phyloP scores from a whole-genome alignment of 2,797 vertebrate species.

The Enteromius mattozi region DNA sequence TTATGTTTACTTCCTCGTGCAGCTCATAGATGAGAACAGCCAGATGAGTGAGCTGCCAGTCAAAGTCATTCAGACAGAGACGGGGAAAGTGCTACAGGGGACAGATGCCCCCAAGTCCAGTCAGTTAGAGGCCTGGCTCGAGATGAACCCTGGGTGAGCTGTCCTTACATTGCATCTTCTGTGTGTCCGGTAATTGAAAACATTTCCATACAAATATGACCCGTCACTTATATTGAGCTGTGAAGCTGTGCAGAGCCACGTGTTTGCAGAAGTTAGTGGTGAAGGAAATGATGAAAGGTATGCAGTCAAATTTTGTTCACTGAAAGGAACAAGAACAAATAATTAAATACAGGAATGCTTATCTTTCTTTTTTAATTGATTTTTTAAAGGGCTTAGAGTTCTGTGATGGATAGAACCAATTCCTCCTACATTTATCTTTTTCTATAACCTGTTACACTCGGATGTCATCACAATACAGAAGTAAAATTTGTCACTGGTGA shows the following conservation, averaged over 20 bases:
- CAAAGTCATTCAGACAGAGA: conserved; percentile 98
- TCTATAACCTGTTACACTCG: not conserved
- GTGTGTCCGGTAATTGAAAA: conserved; percentile 4
- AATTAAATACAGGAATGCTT: not conserved
- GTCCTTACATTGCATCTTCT: not conserved
- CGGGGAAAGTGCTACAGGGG: conserved; percentile 94
- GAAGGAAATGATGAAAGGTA: not conserved
- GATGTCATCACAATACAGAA: not conserved
- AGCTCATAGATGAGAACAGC: conserved; percentile 98
- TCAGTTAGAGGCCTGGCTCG: conserved; percentile 97
- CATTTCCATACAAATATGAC: conserved; percentile 12
- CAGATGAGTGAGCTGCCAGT: conserved; percentile 99
- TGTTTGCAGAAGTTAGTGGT: not conserved
- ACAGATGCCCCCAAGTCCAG: conserved; percentile 96
- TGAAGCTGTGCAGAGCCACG: not conserved
- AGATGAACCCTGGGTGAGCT: conserved; percentile 96
- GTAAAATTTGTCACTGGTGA: not conserved
- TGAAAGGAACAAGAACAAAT: not conserved
- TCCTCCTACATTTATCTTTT: not conserved
- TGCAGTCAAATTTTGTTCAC: not conserved
- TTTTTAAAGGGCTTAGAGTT: not conserved
- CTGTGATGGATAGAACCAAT: not conserved
- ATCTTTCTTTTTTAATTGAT: not conserved
- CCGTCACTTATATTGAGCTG: conserved; percentile 4
- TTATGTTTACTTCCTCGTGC: conserved; percentile 48